Evolutionary conservation across 2,113 vertebrate species (phyloP).

Genomic region (Zapus hudsonius): DNA sequence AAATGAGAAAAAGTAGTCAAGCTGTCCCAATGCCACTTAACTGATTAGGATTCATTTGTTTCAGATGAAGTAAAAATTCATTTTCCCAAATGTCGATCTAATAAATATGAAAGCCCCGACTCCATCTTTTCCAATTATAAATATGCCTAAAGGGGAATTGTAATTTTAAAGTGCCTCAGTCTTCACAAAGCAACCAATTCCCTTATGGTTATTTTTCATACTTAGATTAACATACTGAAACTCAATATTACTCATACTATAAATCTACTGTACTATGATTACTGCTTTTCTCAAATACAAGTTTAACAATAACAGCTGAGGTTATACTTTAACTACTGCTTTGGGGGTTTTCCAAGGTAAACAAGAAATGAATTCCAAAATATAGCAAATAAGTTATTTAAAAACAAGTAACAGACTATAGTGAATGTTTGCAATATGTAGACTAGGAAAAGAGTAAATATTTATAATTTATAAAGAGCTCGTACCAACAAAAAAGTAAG

Average conservation of each 20-base stretch:
- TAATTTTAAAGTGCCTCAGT: slow-evolving; percentile 64
- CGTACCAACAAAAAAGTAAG: slow-evolving; percentile 32
- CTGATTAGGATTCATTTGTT: slow-evolving; percentile 65
- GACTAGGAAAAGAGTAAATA: background rate
- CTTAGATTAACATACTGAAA: slow-evolving; percentile 60
- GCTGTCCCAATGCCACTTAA: slow-evolving; percentile 59
- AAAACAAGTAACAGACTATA: background rate
- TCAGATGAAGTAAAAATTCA: slow-evolving; percentile 69
- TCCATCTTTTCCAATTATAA: slow-evolving; percentile 72
- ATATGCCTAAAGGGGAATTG: slow-evolving; percentile 58
- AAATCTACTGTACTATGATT: slow-evolving; percentile 27
- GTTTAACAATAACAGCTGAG: slow-evolving; percentile 36
- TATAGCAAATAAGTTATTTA: background rate
- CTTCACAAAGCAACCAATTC: slow-evolving; percentile 62
- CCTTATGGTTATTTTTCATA: slow-evolving; percentile 55
- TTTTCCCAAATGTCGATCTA: slow-evolving; percentile 70
- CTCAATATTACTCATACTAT: slow-evolving; percentile 3
- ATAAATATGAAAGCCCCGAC: slow-evolving; percentile 58
- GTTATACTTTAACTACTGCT: slow-evolving; percentile 18
- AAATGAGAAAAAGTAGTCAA: slow-evolving; percentile 22
- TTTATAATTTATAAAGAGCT: slow-evolving; percentile 16
- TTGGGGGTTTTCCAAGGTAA: background rate
- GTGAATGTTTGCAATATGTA: background rate
- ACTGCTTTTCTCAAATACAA: slow-evolving; percentile 39
- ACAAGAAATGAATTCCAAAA: slow-evolving; percentile 39